phyloP scores from a whole-genome alignment of 2,797 vertebrate species.

The Anguilla anguilla region DNA sequence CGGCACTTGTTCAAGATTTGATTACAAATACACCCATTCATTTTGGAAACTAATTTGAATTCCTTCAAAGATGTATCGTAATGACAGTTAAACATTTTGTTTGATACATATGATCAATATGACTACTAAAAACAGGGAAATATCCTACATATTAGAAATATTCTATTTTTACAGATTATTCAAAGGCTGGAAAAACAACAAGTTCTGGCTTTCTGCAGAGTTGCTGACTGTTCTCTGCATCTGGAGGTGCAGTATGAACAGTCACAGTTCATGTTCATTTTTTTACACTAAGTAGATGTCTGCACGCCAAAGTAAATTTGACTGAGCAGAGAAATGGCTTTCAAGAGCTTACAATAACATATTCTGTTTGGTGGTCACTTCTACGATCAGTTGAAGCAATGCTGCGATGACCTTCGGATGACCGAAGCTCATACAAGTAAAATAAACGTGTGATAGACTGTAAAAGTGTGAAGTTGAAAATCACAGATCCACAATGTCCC shows the following conservation, averaged over 20 bases:
- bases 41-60: neutral
- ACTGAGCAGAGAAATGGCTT: neutral
- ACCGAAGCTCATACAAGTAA: neutral
- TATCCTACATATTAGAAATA: too few relatives aligned
- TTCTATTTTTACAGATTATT: too few relatives aligned
- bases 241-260: too few relatives aligned
- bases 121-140: neutral
- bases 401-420: neutral
- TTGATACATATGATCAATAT: neutral
- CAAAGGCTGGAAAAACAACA: too few relatives aligned
- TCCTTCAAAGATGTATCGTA: too few relatives aligned
- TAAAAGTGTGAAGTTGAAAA: neutral
- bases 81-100: too few relatives aligned
- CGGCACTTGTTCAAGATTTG: neutral
- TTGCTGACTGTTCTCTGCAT: too few relatives aligned
- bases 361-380: neutral
- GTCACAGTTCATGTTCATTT: too few relatives aligned
- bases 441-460: neutral
- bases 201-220: too few relatives aligned
- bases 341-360: neutral
- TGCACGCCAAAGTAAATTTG: neutral
- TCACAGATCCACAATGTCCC: neutral
- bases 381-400: neutral
- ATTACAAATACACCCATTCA: neutral
- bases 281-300: too few relatives aligned